phyloP scores from a whole-genome alignment of 2,113 vertebrate genomes.

The Myiozetetes cayanensis region DNA sequence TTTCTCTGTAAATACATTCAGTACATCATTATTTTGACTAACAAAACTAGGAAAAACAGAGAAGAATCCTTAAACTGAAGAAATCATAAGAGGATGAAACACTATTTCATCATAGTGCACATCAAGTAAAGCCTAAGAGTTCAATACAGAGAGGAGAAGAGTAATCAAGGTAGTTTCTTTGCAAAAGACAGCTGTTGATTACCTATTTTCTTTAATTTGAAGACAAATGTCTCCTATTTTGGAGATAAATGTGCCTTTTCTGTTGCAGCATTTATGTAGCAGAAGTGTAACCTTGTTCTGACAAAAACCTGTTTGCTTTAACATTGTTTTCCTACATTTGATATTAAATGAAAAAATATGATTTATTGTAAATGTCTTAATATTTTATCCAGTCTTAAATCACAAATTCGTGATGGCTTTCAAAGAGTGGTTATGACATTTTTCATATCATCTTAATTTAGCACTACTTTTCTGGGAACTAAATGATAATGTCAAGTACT shows the following conservation, averaged over 20 bases:
- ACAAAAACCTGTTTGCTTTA: accelerated
- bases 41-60: neutral
- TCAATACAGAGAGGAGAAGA: neutral
- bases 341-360: neutral
- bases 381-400: neutral
- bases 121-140: neutral
- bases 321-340: neutral
- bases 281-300: neutral
- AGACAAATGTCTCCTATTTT: neutral
- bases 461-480: neutral
- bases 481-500: neutral
- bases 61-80: neutral
- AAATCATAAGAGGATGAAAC: neutral
- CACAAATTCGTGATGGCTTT: neutral
- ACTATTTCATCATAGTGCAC: neutral
- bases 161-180: neutral
- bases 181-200: neutral
- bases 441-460: neutral
- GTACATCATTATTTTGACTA: neutral
- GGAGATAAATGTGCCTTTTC: neutral
- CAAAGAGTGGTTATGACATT: neutral
- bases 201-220: neutral
- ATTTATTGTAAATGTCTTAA: neutral
- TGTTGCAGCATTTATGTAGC: neutral
- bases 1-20: neutral